Evolutionary conservation across 2,888 invertebrate genomes (phyloP).

Genomic region (Bhutanitis thaidina): DNA sequence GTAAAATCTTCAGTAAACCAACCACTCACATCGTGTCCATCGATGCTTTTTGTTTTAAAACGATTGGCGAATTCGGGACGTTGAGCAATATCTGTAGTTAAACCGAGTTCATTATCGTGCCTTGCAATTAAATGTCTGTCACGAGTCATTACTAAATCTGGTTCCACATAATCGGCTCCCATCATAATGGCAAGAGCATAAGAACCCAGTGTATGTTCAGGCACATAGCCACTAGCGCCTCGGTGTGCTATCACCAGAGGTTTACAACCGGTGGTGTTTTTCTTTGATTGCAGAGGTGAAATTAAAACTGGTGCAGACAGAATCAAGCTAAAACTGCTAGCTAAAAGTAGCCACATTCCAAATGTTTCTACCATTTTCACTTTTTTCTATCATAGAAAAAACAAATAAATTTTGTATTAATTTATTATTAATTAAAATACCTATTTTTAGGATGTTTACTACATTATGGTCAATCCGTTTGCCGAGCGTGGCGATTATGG

Average conservation of each 20-base stretch:
- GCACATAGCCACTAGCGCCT: slow-evolving; percentile 68
- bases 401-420: background rate
- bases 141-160: slow-evolving; percentile 65
- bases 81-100: slow-evolving; percentile 53
- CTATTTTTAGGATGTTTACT: too few species aligned
- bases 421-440: too few species aligned
- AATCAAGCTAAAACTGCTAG: slow-evolving; percentile 1
- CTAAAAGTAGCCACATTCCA: background rate
- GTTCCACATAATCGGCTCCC: slow-evolving; percentile 69
- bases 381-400: background rate
- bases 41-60: slow-evolving; percentile 47
- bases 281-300: background rate
- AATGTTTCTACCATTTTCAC: slow-evolving; percentile 3
- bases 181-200: slow-evolving; percentile 64
- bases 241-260: slow-evolving; percentile 59
- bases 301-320: background rate
- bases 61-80: slow-evolving; percentile 53
- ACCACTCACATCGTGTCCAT: slow-evolving; percentile 44
- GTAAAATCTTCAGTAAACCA: slow-evolving; percentile 74
- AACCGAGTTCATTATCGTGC: slow-evolving; percentile 61
- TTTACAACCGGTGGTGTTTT: slow-evolving; percentile 38
- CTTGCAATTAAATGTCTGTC: slow-evolving; percentile 58
- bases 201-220: slow-evolving; percentile 67
- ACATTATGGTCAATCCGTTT: too few species aligned
- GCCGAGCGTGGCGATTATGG: too few species aligned